phyloP scores from a whole-genome alignment of 2,797 vertebrate genomes.

The Syndactyla subalaris region DNA sequence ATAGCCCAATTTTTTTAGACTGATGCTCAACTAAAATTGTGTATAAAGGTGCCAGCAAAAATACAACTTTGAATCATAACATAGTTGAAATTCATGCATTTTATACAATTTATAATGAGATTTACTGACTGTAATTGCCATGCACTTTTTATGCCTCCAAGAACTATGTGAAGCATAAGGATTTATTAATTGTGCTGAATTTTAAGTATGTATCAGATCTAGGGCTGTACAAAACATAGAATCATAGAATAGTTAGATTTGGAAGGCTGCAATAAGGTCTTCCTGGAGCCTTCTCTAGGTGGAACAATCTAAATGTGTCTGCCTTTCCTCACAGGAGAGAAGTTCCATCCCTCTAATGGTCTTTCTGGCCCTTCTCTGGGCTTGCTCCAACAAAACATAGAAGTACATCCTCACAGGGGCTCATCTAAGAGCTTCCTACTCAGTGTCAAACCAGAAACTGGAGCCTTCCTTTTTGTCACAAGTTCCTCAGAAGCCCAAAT shows the following conservation, averaged over 20 bases:
- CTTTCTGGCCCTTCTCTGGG: not conserved
- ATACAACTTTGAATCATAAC: not conserved
- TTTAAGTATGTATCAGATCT: not conserved
- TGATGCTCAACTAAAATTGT: not conserved
- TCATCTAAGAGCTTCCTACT: not conserved
- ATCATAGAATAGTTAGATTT: not conserved
- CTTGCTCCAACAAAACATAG: not conserved
- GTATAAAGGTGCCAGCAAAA: not conserved
- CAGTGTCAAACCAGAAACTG: not conserved
- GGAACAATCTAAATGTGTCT: not conserved
- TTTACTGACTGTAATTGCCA: slow-evolving; percentile 29
- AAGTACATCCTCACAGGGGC: not conserved
- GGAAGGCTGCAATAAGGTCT: not conserved
- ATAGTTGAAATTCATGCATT: not conserved
- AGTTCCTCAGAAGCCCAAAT: not conserved
- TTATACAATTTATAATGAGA: slow-evolving; percentile 3
- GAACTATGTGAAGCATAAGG: not conserved
- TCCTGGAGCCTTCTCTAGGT: not conserved
- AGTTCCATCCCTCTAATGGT: not conserved
- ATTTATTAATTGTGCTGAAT: slow-evolving; percentile 9
- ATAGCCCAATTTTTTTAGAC: not conserved
- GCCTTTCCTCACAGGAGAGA: not conserved
- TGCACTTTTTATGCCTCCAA: not conserved
- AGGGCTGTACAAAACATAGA: not conserved
- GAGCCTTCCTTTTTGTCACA: not conserved